Evolutionary conservation across 1,140 invertebrate species (phyloP).

Genomic region (Diorhabda sublineata): DNA sequence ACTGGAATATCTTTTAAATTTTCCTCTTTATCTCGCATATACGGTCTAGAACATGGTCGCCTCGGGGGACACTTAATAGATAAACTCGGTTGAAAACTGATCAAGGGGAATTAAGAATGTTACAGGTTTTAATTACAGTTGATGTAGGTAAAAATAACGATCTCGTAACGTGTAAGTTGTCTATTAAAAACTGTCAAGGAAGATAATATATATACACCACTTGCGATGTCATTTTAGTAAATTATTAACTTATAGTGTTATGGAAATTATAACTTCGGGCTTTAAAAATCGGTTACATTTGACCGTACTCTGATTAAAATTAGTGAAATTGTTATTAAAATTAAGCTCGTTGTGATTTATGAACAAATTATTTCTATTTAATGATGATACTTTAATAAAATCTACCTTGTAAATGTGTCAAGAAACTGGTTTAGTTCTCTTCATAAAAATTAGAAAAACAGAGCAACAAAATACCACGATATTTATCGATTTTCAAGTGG

Average conservation of each 20-base stretch:
- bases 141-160: conserved; percentile 10
- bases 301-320: no score
- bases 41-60: conserved; percentile 6
- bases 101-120: conserved; percentile 15
- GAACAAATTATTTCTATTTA: no score
- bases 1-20: conserved; percentile 13
- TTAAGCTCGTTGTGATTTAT: no score
- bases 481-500: no score
- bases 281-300: no score
- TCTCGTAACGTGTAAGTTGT: not conserved
- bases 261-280: not conserved
- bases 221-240: not conserved
- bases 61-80: conserved; percentile 15
- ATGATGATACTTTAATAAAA: no score
- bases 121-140: conserved; percentile 13
- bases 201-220: not conserved
- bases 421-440: no score
- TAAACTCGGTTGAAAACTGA: conserved; percentile 10
- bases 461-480: no score
- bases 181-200: not conserved
- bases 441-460: no score
- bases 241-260: not conserved
- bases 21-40: conserved; percentile 4
- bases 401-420: no score
- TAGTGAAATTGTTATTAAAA: no score